Evolutionary conservation across 2,113 vertebrate genomes (phyloP).

Genomic region (Calyptommatus sinebrachiatus): DNA sequence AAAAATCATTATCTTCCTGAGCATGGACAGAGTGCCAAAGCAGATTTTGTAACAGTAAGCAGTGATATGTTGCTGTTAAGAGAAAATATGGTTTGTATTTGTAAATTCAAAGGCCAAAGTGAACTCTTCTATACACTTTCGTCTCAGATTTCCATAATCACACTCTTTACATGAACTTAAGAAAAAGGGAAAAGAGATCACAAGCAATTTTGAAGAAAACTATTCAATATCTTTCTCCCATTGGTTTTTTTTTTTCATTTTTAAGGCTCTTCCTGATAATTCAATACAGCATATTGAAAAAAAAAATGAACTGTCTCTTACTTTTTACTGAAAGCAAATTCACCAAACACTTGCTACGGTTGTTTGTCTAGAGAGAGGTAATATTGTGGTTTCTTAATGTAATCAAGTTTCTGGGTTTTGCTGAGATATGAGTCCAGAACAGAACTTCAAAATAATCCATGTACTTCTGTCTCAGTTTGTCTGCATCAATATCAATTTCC

Average conservation of each 20-base stretch:
- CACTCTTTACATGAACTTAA: too few species aligned
- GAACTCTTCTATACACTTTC: background rate
- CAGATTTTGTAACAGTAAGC: background rate
- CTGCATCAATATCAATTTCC: background rate
- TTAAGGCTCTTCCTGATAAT: background rate
- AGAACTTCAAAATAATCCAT: background rate
- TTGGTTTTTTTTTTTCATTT: background rate
- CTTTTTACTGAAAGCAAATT: background rate
- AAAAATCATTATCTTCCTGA: too few species aligned
- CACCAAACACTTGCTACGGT: background rate
- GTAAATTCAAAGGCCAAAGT: background rate
- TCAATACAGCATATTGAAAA: background rate
- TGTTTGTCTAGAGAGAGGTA: accelerated
- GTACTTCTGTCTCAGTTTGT: background rate
- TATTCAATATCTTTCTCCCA: background rate
- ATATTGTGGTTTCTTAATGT: background rate
- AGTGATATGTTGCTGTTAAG: background rate
- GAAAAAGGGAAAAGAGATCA: too few species aligned
- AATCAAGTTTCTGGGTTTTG: background rate
- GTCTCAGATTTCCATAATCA: background rate
- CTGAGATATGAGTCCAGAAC: background rate
- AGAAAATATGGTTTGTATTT: background rate
- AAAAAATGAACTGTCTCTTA: background rate
- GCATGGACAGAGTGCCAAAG: too few species aligned
- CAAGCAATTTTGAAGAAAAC: background rate